phyloP scores from a whole-genome alignment of 2,113 vertebrate genomes.

The Colossoma macropomum region DNA sequence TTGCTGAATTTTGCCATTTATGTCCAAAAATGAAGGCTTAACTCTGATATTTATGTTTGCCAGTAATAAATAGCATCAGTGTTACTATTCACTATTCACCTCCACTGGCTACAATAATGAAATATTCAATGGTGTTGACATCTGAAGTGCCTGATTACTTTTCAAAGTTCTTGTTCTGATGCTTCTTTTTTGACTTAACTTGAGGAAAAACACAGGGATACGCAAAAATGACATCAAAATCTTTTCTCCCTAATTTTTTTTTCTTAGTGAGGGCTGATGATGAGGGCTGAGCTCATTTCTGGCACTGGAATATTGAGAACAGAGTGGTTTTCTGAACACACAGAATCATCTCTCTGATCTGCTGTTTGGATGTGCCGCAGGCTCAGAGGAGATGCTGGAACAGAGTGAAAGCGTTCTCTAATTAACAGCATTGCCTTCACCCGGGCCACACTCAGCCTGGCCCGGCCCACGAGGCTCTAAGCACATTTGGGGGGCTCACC shows the following conservation, averaged over 20 bases:
- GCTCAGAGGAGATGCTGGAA: not conserved
- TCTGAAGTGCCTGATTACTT: not conserved
- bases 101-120: slow-evolving; percentile 9
- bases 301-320: not conserved
- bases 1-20: too few species aligned
- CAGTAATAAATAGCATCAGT: not conserved
- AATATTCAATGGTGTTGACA: not conserved
- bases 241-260: not conserved
- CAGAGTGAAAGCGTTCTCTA: not conserved
- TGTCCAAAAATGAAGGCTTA: too few species aligned
- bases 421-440: slow-evolving; percentile 17
- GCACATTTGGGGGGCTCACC: slow-evolving; percentile 9
- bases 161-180: slow-evolving; percentile 6
- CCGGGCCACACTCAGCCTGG: not conserved
- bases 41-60: too few species aligned
- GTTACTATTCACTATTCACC: not conserved
- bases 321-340: not conserved
- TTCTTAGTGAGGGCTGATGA: not conserved
- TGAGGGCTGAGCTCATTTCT: not conserved
- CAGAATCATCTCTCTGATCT: slow-evolving; percentile 15
- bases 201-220: not conserved
- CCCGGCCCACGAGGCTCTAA: not conserved
- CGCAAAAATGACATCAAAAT: not conserved
- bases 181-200: not conserved
- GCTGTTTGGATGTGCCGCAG: not conserved